These are phyloP conservation scores for Timandra comae DNA, from an alignment of 2,888 invertebrate genomes.

Conservation along the genomic window DNA sequence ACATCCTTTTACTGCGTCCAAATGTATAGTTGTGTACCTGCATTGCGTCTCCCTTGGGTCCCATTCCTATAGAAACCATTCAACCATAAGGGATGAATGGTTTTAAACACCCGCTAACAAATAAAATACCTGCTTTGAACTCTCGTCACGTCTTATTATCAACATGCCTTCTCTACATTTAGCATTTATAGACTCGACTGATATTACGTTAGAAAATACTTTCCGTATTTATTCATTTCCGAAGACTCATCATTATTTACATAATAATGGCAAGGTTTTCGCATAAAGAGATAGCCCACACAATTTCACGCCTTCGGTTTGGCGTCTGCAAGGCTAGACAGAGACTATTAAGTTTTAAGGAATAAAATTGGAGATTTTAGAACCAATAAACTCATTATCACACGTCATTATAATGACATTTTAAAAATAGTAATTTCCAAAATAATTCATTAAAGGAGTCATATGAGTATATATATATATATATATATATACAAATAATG, in stretches of 20 bases:
- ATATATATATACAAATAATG: too few species aligned
- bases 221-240: too few species aligned
- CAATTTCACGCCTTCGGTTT: slow-evolving; percentile 23
- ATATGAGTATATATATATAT: too few species aligned
- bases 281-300: slow-evolving; percentile 28
- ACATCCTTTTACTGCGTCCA: slow-evolving; percentile 38
- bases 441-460: too few species aligned
- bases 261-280: background rate
- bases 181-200: too few species aligned
- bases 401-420: too few species aligned
- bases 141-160: slow-evolving; percentile 34
- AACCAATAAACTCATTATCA: too few species aligned
- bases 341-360: too few species aligned
- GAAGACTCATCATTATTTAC: background rate
- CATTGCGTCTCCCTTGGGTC: slow-evolving; percentile 44
- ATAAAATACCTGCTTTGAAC: slow-evolving; percentile 53
- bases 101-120: slow-evolving; percentile 41
- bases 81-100: slow-evolving; percentile 61
- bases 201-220: too few species aligned
- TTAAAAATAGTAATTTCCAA: too few species aligned
- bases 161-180: too few species aligned
- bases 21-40: slow-evolving; percentile 50
- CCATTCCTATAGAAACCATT: slow-evolving; percentile 53
- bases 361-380: too few species aligned
- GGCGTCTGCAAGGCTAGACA: slow-evolving; percentile 36